Percentiles rank a stretch among this genome's conserved stretches.
phyloP scores from a whole-genome alignment of 2,113 vertebrate genomes.

The Anhinga anhinga region DNA sequence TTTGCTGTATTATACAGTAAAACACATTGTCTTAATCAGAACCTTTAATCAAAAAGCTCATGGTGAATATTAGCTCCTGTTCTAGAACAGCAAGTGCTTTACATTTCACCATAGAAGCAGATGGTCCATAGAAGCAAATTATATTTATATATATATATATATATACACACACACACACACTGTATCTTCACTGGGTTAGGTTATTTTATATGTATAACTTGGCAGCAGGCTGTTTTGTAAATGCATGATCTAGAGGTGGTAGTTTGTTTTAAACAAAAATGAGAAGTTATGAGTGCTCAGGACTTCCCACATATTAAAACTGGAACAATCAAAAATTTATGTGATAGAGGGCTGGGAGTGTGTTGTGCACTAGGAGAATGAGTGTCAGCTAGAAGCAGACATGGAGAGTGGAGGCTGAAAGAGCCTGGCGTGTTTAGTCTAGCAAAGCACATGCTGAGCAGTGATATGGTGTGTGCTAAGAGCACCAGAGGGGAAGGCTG shows the following conservation, averaged over 20 bases:
- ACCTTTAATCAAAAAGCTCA: background rate
- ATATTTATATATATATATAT: background rate
- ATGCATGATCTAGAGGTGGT: background rate
- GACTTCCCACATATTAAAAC: background rate
- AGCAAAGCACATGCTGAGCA: background rate
- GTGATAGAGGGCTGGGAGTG: background rate
- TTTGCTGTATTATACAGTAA: background rate
- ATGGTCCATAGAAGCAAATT: background rate
- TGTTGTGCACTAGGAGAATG: background rate
- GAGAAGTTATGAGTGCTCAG: background rate
- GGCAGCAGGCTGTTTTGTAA: background rate
- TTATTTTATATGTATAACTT: background rate
- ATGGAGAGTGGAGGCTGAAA: background rate
- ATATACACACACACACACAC: background rate
- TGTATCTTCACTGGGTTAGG: background rate
- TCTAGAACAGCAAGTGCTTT: background rate
- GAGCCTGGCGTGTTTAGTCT: slow-evolving; percentile 10
- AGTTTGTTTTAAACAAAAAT: background rate
- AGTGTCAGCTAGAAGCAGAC: background rate
- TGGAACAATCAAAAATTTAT: background rate
- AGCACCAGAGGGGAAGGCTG: background rate
- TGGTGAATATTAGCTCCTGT: background rate
- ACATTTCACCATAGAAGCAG: background rate
- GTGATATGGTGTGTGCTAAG: rapidly evolving
- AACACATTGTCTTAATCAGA: background rate